Evolutionary conservation across 1,140 invertebrate species (phyloP).

Genomic region (Anagrus nilaparvatae): DNA sequence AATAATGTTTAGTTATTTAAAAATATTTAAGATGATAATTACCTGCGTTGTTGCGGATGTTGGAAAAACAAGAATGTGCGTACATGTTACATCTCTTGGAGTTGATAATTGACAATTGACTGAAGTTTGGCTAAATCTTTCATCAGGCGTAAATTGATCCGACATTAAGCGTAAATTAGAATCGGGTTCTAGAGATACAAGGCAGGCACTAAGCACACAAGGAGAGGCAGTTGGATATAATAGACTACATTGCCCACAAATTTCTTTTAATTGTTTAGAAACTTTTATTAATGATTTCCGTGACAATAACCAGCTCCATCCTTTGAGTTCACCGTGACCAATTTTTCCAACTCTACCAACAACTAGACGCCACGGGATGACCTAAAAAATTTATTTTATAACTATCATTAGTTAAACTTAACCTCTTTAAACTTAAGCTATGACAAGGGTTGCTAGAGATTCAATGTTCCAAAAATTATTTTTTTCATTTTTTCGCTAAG

Average conservation of each 20-base stretch:
- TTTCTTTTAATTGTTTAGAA: slow-evolving; percentile 79
- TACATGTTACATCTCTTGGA: slow-evolving; percentile 89
- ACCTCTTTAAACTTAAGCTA: neutral
- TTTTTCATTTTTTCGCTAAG: too few relatives aligned
- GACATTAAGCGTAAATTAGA: slow-evolving; percentile 86
- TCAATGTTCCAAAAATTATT: neutral
- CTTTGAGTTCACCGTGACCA: slow-evolving; percentile 94
- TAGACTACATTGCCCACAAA: slow-evolving; percentile 80
- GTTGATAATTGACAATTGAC: slow-evolving; percentile 78
- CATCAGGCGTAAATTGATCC: slow-evolving; percentile 88
- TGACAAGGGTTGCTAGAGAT: neutral
- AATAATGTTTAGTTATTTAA: neutral
- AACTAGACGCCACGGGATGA: slow-evolving; percentile 87
- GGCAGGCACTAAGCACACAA: slow-evolving; percentile 90
- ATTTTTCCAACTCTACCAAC: slow-evolving; percentile 92
- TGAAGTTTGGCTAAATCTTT: slow-evolving; percentile 75
- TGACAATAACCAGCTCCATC: slow-evolving; percentile 89
- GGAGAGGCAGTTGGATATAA: slow-evolving; percentile 72
- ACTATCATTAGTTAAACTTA: neutral
- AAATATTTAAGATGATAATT: slow-evolving; percentile 19
- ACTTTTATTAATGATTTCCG: slow-evolving; percentile 81
- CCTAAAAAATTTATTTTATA: slow-evolving; percentile 24
- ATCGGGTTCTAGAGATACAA: slow-evolving; percentile 94
- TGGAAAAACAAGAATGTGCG: slow-evolving; percentile 97
- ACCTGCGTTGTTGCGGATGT: slow-evolving; percentile 94